phyloP scores from a whole-genome alignment of 2,113 vertebrate genomes.

The Castor canadensis region DNA sequence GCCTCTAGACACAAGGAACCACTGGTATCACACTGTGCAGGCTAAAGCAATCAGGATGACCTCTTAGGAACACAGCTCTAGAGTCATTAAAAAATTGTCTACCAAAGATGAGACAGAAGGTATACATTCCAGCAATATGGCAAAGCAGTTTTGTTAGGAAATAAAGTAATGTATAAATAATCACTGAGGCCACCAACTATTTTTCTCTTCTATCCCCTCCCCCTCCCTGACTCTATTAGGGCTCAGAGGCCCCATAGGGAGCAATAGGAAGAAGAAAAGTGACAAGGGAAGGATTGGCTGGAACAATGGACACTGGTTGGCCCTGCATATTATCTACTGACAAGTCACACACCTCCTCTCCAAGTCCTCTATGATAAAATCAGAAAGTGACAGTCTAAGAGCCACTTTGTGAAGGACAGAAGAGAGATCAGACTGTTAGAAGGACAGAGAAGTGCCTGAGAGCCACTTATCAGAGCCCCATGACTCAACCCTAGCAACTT shows the following conservation, averaged over 20 bases:
- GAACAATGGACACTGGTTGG: background rate
- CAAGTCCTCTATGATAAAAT: background rate
- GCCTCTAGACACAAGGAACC: background rate
- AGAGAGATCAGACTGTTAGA: background rate
- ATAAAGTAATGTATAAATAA: conserved; percentile 43
- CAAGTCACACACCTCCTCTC: background rate
- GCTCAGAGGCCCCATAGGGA: background rate
- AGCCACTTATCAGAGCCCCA: background rate
- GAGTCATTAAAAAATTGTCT: conserved; percentile 45
- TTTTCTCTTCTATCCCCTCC: background rate
- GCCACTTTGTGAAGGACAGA: background rate
- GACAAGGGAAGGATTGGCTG: background rate
- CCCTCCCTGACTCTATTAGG: background rate
- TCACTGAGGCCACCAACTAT: background rate
- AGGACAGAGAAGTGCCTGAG: background rate
- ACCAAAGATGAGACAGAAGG: conserved; percentile 12
- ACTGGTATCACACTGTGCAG: background rate
- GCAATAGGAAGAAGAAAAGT: background rate
- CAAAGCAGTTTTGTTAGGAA: conserved; percentile 54
- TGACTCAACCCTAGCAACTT: background rate
- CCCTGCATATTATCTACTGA: background rate
- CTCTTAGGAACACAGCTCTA: background rate
- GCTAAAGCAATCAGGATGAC: conserved; percentile 20
- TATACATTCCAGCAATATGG: conserved; percentile 29
- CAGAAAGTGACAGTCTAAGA: background rate